Evolutionary conservation across 2,888 invertebrate species (phyloP).

Genomic region (Eupithecia pulchellata): DNA sequence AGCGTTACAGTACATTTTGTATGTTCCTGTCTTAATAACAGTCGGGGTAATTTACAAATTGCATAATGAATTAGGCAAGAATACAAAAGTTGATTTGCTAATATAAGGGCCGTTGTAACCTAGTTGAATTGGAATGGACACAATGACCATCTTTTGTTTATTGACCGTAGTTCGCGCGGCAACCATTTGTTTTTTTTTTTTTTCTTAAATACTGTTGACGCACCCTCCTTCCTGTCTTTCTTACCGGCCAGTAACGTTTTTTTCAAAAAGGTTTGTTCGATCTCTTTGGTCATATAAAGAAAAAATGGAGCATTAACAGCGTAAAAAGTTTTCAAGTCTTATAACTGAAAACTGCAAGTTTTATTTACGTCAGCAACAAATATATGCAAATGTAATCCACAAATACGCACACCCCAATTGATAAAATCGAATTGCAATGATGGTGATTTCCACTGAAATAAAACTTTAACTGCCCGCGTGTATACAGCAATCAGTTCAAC

Average conservation of each 20-base stretch:
- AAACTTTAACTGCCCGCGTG: slow-evolving; percentile 37
- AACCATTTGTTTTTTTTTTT: not conserved
- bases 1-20: slow-evolving; percentile 43
- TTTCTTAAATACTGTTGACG: not conserved
- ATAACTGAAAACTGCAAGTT: slow-evolving; percentile 12
- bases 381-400: no score
- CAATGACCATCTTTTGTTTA: not conserved
- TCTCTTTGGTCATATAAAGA: no score
- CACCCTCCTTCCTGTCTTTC: not conserved
- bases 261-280: not conserved
- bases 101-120: not conserved
- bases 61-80: slow-evolving; percentile 15
- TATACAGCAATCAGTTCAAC: slow-evolving; percentile 58
- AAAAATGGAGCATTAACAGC: no score
- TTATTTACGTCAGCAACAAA: slow-evolving; percentile 28
- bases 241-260: not conserved
- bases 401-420: slow-evolving; percentile 33
- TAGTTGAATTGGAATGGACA: not conserved
- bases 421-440: slow-evolving; percentile 39
- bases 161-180: not conserved
- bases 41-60: slow-evolving; percentile 30
- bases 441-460: slow-evolving; percentile 36
- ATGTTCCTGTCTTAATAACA: slow-evolving; percentile 35
- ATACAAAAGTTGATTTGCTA: slow-evolving; percentile 3
- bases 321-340: not conserved